phyloP scores from a whole-genome alignment of 2,888 invertebrate genomes.

The Erynnis tages region DNA sequence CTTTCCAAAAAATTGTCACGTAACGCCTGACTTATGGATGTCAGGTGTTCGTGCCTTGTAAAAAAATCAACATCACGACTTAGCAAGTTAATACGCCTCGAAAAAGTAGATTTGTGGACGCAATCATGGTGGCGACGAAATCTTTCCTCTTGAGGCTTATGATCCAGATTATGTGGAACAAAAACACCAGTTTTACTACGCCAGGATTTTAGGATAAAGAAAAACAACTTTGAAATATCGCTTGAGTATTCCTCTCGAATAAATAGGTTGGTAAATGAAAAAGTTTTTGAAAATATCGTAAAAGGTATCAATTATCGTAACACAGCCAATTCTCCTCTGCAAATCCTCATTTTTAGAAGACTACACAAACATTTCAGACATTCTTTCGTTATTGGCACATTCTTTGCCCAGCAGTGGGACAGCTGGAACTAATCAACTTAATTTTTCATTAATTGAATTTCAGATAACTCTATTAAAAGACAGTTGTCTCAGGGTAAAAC shows the following conservation, averaged over 20 bases:
- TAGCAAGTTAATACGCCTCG: constrained; percentile 9
- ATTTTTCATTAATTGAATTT: too few species aligned
- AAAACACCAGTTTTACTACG: constrained; percentile 6
- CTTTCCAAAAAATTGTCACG: constrained; percentile 5
- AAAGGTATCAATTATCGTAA: too few species aligned
- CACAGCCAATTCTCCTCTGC: too few species aligned
- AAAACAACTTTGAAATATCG: not conserved
- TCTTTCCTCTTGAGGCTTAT: constrained; percentile 29
- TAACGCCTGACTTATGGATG: constrained; percentile 18
- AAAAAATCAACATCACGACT: constrained; percentile 20
- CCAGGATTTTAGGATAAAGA: not conserved
- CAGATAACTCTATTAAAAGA: too few species aligned
- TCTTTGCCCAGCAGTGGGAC: too few species aligned
- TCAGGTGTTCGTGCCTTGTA: constrained; percentile 19
- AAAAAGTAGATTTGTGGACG: constrained; percentile 24
- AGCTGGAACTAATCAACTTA: too few species aligned
- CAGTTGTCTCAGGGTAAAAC: too few species aligned
- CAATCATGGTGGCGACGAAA: constrained; percentile 29
- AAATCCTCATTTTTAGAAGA: too few species aligned
- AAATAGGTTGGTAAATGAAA: too few species aligned
- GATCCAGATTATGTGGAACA: constrained; percentile 30
- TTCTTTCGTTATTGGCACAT: too few species aligned
- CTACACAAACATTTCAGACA: too few species aligned
- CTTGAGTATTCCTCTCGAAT: too few species aligned
- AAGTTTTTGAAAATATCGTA: not conserved